phyloP scores from a whole-genome alignment of 1,140 invertebrate species.

The Bursaphelenchus mucronatus region DNA sequence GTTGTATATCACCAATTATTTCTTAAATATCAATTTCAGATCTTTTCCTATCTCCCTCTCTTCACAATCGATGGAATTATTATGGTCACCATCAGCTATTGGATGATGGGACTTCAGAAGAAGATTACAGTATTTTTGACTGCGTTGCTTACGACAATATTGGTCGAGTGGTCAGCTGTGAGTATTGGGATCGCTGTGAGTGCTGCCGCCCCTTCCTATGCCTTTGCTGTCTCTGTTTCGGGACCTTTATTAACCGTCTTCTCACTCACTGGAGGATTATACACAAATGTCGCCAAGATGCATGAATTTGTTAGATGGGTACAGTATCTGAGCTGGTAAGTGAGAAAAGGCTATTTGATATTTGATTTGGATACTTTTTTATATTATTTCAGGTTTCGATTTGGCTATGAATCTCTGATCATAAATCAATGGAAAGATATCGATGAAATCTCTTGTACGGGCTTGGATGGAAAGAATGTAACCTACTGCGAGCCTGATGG shows the following conservation, averaged over 20 bases:
- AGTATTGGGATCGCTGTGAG: conserved; percentile 35
- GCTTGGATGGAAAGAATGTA: background rate
- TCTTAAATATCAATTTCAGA: conserved; percentile 14
- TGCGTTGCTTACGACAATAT: conserved; percentile 31
- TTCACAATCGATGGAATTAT: conserved; percentile 53
- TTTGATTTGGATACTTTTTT: background rate
- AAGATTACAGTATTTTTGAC: conserved; percentile 23
- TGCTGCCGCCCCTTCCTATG: conserved; percentile 31
- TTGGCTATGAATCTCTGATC: conserved; percentile 47
- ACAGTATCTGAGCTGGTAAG: conserved; percentile 49
- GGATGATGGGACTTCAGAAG: conserved; percentile 39
- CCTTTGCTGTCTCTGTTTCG: conserved; percentile 32
- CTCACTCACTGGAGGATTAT: conserved; percentile 50
- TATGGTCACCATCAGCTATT: conserved; percentile 42
- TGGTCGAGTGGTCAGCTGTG: conserved; percentile 35
- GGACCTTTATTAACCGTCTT: conserved; percentile 52
- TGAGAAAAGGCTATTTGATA: background rate
- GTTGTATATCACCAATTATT: background rate
- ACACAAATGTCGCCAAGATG: conserved; percentile 44
- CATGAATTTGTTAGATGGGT: conserved; percentile 40
- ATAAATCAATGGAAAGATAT: conserved; percentile 40
- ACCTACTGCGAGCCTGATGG: conserved; percentile 21
- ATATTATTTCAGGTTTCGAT: conserved; percentile 41
- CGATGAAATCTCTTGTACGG: conserved; percentile 26
- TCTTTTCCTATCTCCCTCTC: conserved; percentile 49